Conservation (phyloP, 2,888 invertebrate genomes). For the Herminia tarsipennalis region DNA sequence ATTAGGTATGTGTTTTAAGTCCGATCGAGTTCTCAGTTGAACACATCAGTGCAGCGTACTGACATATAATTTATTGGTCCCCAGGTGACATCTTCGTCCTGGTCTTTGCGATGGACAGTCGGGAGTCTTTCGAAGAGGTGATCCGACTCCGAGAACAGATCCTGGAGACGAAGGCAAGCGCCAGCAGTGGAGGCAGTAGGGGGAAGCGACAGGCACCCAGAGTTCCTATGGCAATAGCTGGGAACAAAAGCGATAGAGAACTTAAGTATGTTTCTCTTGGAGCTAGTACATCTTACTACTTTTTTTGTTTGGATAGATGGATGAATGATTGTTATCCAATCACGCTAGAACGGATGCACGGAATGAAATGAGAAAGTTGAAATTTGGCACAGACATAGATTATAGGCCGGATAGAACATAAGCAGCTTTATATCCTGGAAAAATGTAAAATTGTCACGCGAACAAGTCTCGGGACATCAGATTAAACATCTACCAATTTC, state of each 20-base stretch:
- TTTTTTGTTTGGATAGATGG: no score
- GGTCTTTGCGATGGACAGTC: slow-evolving; percentile 94
- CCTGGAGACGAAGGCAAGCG: slow-evolving; percentile 92
- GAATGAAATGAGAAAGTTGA: no score
- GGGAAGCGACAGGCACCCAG: slow-evolving; percentile 87
- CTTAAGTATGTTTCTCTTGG: slow-evolving; percentile 84
- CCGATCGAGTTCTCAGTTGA: not conserved
- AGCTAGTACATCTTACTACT: not conserved
- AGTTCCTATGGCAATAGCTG: slow-evolving; percentile 95
- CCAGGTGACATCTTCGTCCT: slow-evolving; percentile 92
- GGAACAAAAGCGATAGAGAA: slow-evolving; percentile 94
- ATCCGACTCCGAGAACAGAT: slow-evolving; percentile 92
- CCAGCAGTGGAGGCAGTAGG: slow-evolving; percentile 86
- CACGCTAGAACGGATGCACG: no score
- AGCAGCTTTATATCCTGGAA: no score
- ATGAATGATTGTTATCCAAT: no score
- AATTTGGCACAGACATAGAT: no score
- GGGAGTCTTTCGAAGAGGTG: slow-evolving; percentile 94
- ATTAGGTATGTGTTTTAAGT: no score
- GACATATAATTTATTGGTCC: slow-evolving; percentile 32
- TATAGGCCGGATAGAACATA: no score
- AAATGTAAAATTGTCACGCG: no score
- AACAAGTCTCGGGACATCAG: no score
- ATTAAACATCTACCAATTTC: no score
- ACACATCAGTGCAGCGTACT: no score